Conservation (phyloP, 2,888 invertebrate species). For the Epinotia demarniana region DNA sequence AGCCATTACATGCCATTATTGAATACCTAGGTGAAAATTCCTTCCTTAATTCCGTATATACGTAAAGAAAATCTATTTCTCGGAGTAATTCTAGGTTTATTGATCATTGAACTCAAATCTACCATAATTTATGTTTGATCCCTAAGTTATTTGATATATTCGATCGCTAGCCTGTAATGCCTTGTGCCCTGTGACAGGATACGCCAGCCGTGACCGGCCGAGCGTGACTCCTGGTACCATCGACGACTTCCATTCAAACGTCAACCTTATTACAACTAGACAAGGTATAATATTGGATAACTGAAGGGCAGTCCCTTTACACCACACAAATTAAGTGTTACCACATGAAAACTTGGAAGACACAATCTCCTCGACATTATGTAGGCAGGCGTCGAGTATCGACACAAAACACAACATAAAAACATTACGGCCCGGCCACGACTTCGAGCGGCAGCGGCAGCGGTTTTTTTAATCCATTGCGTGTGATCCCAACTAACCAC, state of each 20-base stretch:
- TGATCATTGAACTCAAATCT: no score
- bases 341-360: background rate
- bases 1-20: no score
- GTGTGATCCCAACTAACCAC: no score
- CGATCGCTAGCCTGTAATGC: background rate
- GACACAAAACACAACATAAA: no score
- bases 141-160: background rate
- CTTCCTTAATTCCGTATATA: no score
- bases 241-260: background rate
- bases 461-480: no score
- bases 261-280: background rate
- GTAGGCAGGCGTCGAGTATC: background rate
- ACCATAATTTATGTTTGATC: no score
- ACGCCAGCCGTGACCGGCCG: constrained; percentile 9
- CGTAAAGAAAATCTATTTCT: no score
- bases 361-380: background rate
- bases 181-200: constrained; percentile 32
- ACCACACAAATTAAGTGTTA: background rate
- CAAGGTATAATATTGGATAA: background rate
- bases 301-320: background rate
- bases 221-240: constrained; percentile 23
- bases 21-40: no score
- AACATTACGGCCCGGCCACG: no score
- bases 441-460: no score
- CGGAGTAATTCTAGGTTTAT: no score